Evolutionary conservation across 2,888 invertebrate species (phyloP).

Genomic region (Furcula furcula): DNA sequence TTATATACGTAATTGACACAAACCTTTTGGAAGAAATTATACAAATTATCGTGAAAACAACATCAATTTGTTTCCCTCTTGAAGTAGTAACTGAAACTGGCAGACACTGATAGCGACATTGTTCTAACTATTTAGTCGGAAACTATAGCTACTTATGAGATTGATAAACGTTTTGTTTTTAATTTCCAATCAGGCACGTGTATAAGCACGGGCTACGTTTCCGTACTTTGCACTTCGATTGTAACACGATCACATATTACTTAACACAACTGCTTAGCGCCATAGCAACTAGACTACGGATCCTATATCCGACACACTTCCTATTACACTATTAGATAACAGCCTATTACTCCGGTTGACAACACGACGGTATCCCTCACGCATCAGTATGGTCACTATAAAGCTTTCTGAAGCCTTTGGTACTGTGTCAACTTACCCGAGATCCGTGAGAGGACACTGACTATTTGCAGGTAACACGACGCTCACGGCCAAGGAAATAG

Average conservation of each 20-base stretch:
- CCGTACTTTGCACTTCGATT: conserved; percentile 26
- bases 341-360: conserved; percentile 9
- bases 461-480: conserved; percentile 27
- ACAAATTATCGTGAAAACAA: too few species aligned
- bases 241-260: conserved; percentile 20
- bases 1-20: too few species aligned
- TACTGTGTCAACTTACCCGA: conserved; percentile 35
- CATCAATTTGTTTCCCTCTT: too few species aligned
- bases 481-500: conserved; percentile 31
- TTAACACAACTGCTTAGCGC: conserved; percentile 33
- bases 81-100: too few species aligned
- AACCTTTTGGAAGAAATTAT: too few species aligned
- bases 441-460: conserved; percentile 34
- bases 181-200: too few species aligned
- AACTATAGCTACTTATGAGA: too few species aligned
- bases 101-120: too few species aligned
- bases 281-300: conserved; percentile 46
- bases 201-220: conserved; percentile 10
- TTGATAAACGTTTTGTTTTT: too few species aligned
- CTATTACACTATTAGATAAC: conserved; percentile 25
- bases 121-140: too few species aligned
- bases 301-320: conserved; percentile 39
- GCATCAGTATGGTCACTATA: too few species aligned
- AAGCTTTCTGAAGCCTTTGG: conserved; percentile 22
- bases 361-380: too few species aligned